These are phyloP conservation scores for Rhamnusium bicolor DNA, from an alignment of 2,888 invertebrate genomes.

Conservation along the genomic window DNA sequence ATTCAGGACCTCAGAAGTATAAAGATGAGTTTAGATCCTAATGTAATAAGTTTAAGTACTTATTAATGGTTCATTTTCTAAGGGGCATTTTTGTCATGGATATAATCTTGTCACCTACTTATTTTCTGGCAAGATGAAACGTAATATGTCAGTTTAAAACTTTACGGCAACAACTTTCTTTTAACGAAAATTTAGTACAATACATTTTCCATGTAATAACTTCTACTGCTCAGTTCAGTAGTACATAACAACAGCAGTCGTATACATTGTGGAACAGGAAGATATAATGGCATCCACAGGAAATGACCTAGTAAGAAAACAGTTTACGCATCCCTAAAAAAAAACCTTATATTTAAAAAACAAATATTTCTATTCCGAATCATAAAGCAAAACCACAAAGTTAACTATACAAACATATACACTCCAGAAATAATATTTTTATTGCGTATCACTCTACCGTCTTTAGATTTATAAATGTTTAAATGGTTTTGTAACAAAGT, in stretches of 20 bases:
- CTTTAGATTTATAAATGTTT: background rate
- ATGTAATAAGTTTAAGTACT: too few species aligned
- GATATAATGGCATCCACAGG: background rate
- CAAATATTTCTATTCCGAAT: background rate
- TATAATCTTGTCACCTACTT: too few species aligned
- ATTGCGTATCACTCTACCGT: background rate
- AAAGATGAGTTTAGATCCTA: too few species aligned
- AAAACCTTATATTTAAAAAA: constrained; percentile 1
- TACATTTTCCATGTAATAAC: background rate
- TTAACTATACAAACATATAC: constrained; percentile 1
- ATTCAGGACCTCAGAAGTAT: too few species aligned
- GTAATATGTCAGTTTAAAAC: background rate
- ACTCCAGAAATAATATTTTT: background rate
- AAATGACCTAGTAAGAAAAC: background rate
- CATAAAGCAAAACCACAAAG: constrained; percentile 12
- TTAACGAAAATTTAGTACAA: background rate
- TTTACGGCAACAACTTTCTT: background rate
- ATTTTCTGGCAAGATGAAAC: background rate
- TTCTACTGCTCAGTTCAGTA: background rate
- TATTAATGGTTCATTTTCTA: too few species aligned
- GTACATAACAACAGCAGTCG: background rate
- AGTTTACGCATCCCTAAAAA: constrained; percentile 10
- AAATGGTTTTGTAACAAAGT: constrained; percentile 11
- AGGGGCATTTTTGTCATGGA: too few species aligned
- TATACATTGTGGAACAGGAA: constrained; percentile 8